phyloP scores from a whole-genome alignment of 2,888 invertebrate species.

The Noctuana brunneofusca region DNA sequence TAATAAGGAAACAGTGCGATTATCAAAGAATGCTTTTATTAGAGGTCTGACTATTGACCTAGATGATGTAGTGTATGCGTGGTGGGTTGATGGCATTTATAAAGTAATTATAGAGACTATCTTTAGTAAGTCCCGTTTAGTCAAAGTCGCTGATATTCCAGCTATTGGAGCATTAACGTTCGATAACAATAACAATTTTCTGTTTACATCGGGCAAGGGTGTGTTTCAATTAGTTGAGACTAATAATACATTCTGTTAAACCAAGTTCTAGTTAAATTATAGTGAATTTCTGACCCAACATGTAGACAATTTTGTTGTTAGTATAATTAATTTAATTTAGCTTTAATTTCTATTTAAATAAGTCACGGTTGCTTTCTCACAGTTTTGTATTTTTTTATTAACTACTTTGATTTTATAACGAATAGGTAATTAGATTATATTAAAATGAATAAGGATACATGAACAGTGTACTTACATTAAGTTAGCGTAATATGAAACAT shows the following conservation, averaged over 20 bases:
- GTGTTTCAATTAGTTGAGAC: slow-evolving; percentile 53
- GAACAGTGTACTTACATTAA: not conserved
- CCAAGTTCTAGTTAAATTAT: not conserved
- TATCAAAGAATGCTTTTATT: slow-evolving; percentile 66
- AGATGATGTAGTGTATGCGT: slow-evolving; percentile 61
- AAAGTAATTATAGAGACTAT: slow-evolving; percentile 55
- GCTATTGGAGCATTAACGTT: slow-evolving; percentile 64
- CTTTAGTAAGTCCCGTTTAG: slow-evolving; percentile 53
- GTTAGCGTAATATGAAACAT: not conserved
- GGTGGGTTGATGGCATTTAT: slow-evolving; percentile 75
- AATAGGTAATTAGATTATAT: no score
- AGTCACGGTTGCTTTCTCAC: not conserved
- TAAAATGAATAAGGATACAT: no score
- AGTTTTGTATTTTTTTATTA: not conserved
- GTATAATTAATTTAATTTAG: not conserved
- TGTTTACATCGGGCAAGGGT: slow-evolving; percentile 58
- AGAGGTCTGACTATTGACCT: slow-evolving; percentile 66
- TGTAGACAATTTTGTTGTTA: not conserved
- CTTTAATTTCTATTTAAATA: not conserved
- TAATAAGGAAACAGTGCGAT: slow-evolving; percentile 46
- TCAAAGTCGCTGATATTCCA: slow-evolving; percentile 54
- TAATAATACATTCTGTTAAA: slow-evolving; percentile 42
- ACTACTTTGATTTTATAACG: not conserved
- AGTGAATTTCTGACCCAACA: not conserved
- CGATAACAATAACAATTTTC: slow-evolving; percentile 65